These are phyloP conservation scores for Schizaphis graminum DNA, from an alignment of 2,888 invertebrate species.

Conservation along the genomic window DNA sequence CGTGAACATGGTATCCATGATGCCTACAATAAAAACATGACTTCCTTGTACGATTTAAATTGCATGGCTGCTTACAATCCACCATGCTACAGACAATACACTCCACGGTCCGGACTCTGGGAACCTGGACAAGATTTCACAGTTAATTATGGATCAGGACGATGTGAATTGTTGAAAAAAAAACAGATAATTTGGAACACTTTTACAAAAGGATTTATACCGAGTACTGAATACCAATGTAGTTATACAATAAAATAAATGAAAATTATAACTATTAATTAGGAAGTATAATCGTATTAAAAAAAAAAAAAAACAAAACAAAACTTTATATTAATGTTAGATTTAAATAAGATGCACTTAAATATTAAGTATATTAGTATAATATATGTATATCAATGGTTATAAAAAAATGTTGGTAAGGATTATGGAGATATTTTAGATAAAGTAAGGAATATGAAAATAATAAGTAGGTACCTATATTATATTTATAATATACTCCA, in stretches of 20 bases:
- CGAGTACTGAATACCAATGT: constrained; percentile 44
- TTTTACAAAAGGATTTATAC: neutral
- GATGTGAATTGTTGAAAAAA: constrained; percentile 15
- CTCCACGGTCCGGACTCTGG: neutral
- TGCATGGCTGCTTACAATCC: neutral
- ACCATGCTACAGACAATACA: neutral
- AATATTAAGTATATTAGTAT: neutral
- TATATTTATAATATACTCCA: neutral
- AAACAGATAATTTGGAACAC: constrained; percentile 6
- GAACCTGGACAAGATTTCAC: constrained; percentile 27
- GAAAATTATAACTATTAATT: neutral
- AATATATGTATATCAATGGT: neutral
- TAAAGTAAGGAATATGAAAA: neutral
- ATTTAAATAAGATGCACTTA: neutral
- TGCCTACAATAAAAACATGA: constrained; percentile 9
- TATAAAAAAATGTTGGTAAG: neutral
- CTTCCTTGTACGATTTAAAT: constrained; percentile 51
- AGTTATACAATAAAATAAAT: neutral
- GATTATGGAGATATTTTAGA: neutral
- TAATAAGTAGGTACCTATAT: neutral
- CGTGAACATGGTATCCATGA: constrained; percentile 9
- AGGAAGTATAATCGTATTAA: neutral
- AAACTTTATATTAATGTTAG: neutral
- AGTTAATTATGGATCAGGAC: constrained; percentile 10
- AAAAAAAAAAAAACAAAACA: neutral